Percentiles rank a stretch among this genome's conserved stretches.
Evolutionary conservation across 2,888 invertebrate genomes (phyloP).

Genomic region (Allolobophora icterica): DNA sequence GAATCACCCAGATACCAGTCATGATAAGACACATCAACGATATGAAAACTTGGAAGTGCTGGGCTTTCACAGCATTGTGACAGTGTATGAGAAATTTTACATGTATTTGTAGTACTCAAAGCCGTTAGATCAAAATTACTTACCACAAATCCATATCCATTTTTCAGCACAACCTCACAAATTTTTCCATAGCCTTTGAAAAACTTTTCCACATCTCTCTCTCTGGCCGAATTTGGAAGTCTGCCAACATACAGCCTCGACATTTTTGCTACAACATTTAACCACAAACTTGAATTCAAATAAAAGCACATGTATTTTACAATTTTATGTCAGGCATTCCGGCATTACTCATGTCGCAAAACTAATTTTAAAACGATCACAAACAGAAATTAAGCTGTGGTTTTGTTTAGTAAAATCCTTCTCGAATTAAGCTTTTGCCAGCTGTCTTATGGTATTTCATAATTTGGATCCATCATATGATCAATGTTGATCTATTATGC

Average conservation of each 20-base stretch:
- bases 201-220: constrained; percentile 11
- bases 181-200: constrained; percentile 17
- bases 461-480: not conserved
- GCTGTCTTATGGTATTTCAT: not conserved
- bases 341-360: not conserved
- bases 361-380: not conserved
- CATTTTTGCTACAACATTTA: constrained; percentile 17
- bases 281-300: not conserved
- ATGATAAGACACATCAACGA: too few relatives aligned
- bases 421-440: not conserved
- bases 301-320: not conserved
- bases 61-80: too few relatives aligned
- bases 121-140: not conserved
- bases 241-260: not conserved
- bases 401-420: not conserved
- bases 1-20: too few relatives aligned
- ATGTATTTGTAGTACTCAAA: too few relatives aligned
- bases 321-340: not conserved
- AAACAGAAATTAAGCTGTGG: not conserved
- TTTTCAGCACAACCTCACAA: not conserved
- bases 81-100: too few relatives aligned
- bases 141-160: constrained; percentile 17
- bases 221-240: constrained; percentile 11
- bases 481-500: not conserved
- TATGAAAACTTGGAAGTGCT: too few relatives aligned